A percentile compares a stretch with the other conserved stretches of the same genome.
These are phyloP conservation scores for Platanista minor DNA, from an alignment of 2,113 vertebrate genomes.

Conservation along the genomic window DNA sequence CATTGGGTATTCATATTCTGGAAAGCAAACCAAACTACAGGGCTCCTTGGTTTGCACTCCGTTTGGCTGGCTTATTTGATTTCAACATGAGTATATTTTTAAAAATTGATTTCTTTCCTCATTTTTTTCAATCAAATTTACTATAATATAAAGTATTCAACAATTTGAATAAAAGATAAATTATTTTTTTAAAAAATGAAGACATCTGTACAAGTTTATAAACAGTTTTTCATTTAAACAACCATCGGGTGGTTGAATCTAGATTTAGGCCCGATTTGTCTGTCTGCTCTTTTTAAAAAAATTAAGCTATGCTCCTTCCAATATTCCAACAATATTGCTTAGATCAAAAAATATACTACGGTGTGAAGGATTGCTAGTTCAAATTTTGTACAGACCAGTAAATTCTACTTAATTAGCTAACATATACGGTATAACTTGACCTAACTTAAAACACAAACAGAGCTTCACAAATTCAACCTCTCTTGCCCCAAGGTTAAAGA, in stretches of 20 bases:
- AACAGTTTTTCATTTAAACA: background rate
- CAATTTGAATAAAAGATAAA: conserved; percentile 85
- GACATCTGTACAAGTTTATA: background rate
- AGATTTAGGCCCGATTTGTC: background rate
- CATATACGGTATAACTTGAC: background rate
- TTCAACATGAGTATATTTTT: conserved; percentile 77
- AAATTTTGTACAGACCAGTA: background rate
- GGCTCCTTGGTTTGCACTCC: conserved; percentile 57
- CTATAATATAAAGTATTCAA: conserved; percentile 83
- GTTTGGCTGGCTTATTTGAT: conserved; percentile 79
- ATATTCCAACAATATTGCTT: background rate
- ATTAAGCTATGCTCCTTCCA: background rate
- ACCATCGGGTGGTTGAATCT: background rate
- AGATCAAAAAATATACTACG: background rate
- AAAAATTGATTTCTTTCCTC: conserved; percentile 77
- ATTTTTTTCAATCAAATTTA: conserved; percentile 81
- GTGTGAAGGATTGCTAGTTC: background rate
- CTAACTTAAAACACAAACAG: background rate
- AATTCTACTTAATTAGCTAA: background rate
- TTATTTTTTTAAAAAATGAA: conserved; percentile 40
- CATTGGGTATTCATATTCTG: background rate
- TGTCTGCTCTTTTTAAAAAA: background rate
- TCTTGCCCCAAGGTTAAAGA: conserved; percentile 14
- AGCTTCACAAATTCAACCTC: background rate
- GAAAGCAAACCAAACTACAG: conserved; percentile 10